Conservation (phyloP, 2,888 invertebrate genomes). For the Zygothrica quintamaculata region DNA sequence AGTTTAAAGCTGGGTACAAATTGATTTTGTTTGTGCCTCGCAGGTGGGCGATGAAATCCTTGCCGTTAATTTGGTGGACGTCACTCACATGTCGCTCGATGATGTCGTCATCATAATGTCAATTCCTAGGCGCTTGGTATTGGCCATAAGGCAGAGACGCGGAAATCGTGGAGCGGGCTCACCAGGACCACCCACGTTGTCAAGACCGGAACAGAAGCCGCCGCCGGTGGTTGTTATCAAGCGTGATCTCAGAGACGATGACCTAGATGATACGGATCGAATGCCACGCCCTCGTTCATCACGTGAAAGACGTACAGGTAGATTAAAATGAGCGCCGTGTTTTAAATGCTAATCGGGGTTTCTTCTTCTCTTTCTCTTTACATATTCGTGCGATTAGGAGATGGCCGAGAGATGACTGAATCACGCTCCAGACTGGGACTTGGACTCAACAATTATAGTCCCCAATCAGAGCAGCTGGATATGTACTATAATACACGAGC, state of each 20-base stretch:
- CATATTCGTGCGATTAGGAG: conserved; percentile 85
- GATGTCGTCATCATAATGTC: conserved; percentile 99
- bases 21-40: not conserved
- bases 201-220: conserved; percentile 91
- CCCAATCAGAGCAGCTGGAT: conserved; percentile 89
- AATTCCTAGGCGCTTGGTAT: conserved; percentile 96
- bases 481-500: conserved; percentile 93
- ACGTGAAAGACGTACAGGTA: conserved; percentile 85
- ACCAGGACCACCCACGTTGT: conserved; percentile 85
- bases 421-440: conserved; percentile 91
- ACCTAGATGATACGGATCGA: conserved; percentile 87
- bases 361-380: conserved; percentile 30
- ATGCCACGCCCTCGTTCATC: conserved; percentile 85
- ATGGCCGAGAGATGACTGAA: conserved; percentile 91
- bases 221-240: conserved; percentile 97
- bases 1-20: too few species aligned
- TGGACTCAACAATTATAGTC: conserved; percentile 88
- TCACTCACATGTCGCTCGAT: conserved; percentile 98
- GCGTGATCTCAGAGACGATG: conserved; percentile 93
- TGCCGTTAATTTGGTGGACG: conserved; percentile 98
- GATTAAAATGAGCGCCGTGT: conserved; percentile 79
- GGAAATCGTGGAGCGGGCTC: conserved; percentile 86
- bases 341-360: conserved; percentile 77
- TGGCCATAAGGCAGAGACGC: conserved; percentile 95
- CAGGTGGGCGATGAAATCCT: conserved; percentile 98